A percentile compares a stretch with the other conserved stretches of the same genome.
phyloP scores from a whole-genome alignment of 2,797 vertebrate species.

The Eulemur coronatus region DNA sequence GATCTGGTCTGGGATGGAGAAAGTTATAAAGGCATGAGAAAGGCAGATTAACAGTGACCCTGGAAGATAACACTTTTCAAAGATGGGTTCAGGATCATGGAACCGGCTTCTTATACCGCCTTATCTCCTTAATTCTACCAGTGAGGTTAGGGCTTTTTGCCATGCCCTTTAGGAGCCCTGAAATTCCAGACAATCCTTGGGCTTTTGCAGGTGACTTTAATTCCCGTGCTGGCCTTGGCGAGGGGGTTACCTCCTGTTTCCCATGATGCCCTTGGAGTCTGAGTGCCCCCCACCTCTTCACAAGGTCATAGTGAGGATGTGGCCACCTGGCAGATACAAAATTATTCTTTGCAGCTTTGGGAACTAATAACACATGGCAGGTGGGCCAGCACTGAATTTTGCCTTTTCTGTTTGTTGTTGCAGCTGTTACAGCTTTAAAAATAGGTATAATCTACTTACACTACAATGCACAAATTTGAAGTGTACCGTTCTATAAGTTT shows the following conservation, averaged over 20 bases:
- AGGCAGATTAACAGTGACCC: background rate
- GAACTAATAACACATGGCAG: background rate
- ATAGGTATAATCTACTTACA: background rate
- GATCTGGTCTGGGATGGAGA: background rate
- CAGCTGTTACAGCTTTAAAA: background rate
- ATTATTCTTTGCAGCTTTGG: background rate
- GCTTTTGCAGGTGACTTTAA: background rate
- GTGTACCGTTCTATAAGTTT: background rate
- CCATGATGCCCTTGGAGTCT: background rate
- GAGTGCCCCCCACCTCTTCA: background rate
- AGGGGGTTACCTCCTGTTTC: background rate
- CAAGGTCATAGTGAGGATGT: background rate
- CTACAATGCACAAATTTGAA: background rate
- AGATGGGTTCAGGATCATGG: background rate
- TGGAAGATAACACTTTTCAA: background rate
- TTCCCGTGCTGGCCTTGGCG: background rate
- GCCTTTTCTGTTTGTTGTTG: conserved; percentile 21
- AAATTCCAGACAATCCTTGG: background rate
- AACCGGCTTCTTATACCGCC: background rate
- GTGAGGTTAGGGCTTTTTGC: background rate
- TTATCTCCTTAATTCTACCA: background rate
- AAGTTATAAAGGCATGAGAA: background rate
- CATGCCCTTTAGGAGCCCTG: background rate
- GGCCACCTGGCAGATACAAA: background rate
- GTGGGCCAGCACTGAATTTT: background rate